These are phyloP conservation scores for Eupristina koningsbergeri DNA, from an alignment of 1,140 invertebrate species.

Conservation along the genomic window DNA sequence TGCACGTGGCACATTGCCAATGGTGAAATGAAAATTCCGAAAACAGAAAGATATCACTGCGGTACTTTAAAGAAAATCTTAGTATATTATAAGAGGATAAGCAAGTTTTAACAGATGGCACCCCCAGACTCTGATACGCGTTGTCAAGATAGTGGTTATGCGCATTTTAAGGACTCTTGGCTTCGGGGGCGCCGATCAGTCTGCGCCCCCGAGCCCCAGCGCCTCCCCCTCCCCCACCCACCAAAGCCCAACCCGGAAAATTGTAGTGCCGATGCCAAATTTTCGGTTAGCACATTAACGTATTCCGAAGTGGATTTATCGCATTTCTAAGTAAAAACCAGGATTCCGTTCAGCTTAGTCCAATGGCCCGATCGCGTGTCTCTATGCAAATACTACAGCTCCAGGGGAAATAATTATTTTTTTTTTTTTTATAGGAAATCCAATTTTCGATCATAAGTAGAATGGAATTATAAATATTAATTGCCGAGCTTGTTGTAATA, in stretches of 20 bases:
- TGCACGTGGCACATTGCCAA: background rate
- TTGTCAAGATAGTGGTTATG: background rate
- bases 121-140: background rate
- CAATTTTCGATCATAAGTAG: background rate
- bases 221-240: no score
- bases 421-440: background rate
- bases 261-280: background rate
- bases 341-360: background rate
- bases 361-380: background rate
- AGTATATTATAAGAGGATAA: background rate
- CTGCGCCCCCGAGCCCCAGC: background rate
- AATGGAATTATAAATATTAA: background rate
- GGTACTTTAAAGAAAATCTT: background rate
- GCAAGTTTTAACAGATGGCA: background rate
- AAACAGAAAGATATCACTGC: conserved; percentile 4
- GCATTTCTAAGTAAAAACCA: background rate
- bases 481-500: background rate
- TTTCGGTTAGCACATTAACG: background rate
- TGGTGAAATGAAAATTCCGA: background rate
- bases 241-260: background rate
- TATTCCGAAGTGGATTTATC: background rate
- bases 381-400: background rate
- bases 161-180: background rate
- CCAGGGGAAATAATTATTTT: background rate
- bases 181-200: background rate